Evolutionary conservation across 2,113 vertebrate genomes (phyloP).

Genomic region (Canis aureus): DNA sequence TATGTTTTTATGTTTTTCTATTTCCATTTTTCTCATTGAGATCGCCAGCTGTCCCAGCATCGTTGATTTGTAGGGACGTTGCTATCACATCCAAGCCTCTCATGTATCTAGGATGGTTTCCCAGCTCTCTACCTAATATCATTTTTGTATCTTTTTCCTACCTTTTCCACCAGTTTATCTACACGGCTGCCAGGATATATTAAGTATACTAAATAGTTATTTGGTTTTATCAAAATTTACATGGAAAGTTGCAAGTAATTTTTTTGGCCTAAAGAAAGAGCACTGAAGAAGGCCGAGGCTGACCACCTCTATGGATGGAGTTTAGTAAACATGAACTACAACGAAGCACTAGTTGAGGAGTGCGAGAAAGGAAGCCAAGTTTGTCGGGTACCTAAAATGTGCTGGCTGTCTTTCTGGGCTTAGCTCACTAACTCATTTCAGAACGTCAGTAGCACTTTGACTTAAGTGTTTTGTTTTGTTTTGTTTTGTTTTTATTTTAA

Average conservation of each 20-base stretch:
- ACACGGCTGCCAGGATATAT: not conserved
- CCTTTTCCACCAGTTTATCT: not conserved
- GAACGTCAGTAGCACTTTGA: not conserved
- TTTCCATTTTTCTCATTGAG: constrained; percentile 19
- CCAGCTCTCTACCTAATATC: not conserved
- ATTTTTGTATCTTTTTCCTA: not conserved
- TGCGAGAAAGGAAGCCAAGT: not conserved
- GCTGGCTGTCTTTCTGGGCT: not conserved
- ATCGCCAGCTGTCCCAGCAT: not conserved
- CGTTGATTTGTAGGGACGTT: not conserved
- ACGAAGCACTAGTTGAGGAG: not conserved
- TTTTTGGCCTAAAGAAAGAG: not conserved
- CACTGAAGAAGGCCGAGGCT: not conserved
- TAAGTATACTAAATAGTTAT: not conserved
- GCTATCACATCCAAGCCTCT: not conserved
- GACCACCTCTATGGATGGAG: not conserved
- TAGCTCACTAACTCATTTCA: not conserved
- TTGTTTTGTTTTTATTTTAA: too few relatives aligned
- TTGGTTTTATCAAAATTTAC: not conserved
- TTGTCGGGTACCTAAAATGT: not conserved
- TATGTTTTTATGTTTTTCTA: constrained; percentile 47
- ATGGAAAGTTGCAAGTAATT: not conserved
- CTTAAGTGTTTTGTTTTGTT: not conserved
- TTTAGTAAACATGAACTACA: not conserved
- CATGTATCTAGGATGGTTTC: not conserved